Conservation (phyloP, 2,888 invertebrate species). For the Agrilus cyanescens region DNA sequence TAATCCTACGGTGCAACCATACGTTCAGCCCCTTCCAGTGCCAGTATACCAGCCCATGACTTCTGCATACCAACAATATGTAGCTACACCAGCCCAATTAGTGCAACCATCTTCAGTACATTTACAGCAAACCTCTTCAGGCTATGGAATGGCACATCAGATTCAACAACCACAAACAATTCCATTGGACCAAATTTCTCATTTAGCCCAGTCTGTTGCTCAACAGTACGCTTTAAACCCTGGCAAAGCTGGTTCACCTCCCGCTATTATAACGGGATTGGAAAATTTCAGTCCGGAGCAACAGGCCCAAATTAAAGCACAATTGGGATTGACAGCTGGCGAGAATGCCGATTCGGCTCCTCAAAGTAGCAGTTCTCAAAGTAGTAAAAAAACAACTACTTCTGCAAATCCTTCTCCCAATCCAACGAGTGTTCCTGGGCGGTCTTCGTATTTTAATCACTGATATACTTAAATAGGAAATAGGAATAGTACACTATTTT, state of each 20-base stretch:
- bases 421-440: too few relatives aligned
- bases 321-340: conserved; percentile 18
- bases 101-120: conserved; percentile 2
- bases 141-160: conserved; percentile 3
- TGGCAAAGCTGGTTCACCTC: conserved; percentile 8
- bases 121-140: background rate
- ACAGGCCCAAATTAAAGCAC: conserved; percentile 32
- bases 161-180: conserved; percentile 10
- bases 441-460: too few relatives aligned
- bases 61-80: conserved; percentile 8
- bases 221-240: conserved; percentile 15
- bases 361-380: too few relatives aligned
- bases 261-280: conserved; percentile 33
- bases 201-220: conserved; percentile 25
- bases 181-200: conserved; percentile 19
- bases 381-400: too few relatives aligned
- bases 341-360: too few relatives aligned
- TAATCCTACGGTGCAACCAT: conserved; percentile 13
- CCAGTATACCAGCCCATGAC: conserved; percentile 10
- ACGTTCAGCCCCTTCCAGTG: conserved; percentile 14
- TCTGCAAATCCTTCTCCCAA: too few relatives aligned
- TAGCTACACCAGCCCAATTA: conserved; percentile 1
- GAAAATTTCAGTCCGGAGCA: conserved; percentile 33
- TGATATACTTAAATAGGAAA: too few relatives aligned
- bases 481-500: too few relatives aligned